A percentile compares a stretch with the other conserved stretches of the same genome.
These are phyloP conservation scores for Drosophila mayri DNA, from an alignment of 1,140 invertebrate species.

Conservation along the genomic window DNA sequence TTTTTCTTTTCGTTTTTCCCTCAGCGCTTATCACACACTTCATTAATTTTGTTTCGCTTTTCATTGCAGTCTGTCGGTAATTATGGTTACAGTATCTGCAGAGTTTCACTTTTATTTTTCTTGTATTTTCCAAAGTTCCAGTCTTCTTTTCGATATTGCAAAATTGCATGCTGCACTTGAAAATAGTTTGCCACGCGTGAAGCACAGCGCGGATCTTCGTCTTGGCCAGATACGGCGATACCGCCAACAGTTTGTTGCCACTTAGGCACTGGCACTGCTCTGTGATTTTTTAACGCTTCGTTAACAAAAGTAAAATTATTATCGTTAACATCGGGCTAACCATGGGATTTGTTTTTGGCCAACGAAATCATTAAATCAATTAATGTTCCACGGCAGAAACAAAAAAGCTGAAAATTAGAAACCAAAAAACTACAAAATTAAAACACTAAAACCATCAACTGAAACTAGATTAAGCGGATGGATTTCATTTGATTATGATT, in stretches of 20 bases:
- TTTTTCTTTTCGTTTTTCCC: slow-evolving; percentile 61
- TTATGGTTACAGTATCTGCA: slow-evolving; percentile 71
- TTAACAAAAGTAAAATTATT: slow-evolving; percentile 63
- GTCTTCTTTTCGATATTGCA: slow-evolving; percentile 64
- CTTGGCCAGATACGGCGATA: slow-evolving; percentile 59
- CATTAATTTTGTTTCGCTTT: slow-evolving; percentile 82
- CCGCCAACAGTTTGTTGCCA: slow-evolving; percentile 71
- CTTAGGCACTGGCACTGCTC: slow-evolving; percentile 47
- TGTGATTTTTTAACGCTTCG: slow-evolving; percentile 69
- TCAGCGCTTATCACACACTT: slow-evolving; percentile 77
- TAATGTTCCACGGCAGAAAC: slow-evolving; percentile 64
- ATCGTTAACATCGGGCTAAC: slow-evolving; percentile 30
- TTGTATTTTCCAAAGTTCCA: slow-evolving; percentile 6
- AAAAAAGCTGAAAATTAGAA: slow-evolving; percentile 42
- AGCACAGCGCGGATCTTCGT: slow-evolving; percentile 25
- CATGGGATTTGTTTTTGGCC: slow-evolving; percentile 45
- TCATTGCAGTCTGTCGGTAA: slow-evolving; percentile 70
- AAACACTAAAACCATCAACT: slow-evolving; percentile 19
- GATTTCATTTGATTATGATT: slow-evolving; percentile 34
- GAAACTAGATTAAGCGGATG: slow-evolving; percentile 62
- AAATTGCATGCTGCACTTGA: slow-evolving; percentile 81
- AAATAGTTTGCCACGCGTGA: slow-evolving; percentile 75
- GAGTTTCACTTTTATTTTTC: slow-evolving; percentile 73
- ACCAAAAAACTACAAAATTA: slow-evolving; percentile 13
- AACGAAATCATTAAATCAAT: slow-evolving; percentile 68